phyloP scores from a whole-genome alignment of 2,113 vertebrate species.

The Cyanistes caeruleus region DNA sequence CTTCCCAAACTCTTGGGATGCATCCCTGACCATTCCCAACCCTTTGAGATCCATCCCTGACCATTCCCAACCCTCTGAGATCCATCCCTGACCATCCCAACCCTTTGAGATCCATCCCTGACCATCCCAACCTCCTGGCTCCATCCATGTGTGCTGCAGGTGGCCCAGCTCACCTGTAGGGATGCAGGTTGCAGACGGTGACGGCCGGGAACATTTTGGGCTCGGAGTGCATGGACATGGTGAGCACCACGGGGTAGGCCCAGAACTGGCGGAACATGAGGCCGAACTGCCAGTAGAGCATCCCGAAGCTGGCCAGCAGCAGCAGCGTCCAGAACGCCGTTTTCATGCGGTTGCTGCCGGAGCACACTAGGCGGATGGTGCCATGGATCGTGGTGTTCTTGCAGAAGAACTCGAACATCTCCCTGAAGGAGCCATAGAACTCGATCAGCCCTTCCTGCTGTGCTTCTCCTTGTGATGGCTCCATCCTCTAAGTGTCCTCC shows the following conservation, averaged over 20 bases:
- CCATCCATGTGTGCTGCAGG: no score
- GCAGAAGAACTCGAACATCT: conserved; percentile 79
- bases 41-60: no score
- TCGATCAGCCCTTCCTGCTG: conserved; percentile 62
- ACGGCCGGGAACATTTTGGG: conserved; percentile 68
- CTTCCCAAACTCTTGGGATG: no score
- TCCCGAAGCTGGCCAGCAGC: conserved; percentile 52
- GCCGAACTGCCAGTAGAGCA: conserved; percentile 72
- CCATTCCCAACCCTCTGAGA: no score
- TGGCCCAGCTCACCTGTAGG: conserved; percentile 48
- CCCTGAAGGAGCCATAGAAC: conserved; percentile 64
- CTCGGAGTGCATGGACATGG: conserved; percentile 49
- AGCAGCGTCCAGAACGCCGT: conserved; percentile 68
- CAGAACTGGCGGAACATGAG: conserved; percentile 69
- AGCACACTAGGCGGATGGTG: conserved; percentile 68
- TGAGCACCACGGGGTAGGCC: conserved; percentile 50
- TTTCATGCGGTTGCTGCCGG: conserved; percentile 50
- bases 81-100: neutral
- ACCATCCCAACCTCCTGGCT: neutral
- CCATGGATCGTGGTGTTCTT: conserved; percentile 73
- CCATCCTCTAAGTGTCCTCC: conserved; percentile 12
- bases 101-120: neutral
- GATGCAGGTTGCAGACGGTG: conserved; percentile 75
- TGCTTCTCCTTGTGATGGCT: neutral
- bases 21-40: no score